These are phyloP conservation scores for Nothobranchius kuhntae DNA, from an alignment of 2,113 vertebrate genomes.

Conservation along the genomic window DNA sequence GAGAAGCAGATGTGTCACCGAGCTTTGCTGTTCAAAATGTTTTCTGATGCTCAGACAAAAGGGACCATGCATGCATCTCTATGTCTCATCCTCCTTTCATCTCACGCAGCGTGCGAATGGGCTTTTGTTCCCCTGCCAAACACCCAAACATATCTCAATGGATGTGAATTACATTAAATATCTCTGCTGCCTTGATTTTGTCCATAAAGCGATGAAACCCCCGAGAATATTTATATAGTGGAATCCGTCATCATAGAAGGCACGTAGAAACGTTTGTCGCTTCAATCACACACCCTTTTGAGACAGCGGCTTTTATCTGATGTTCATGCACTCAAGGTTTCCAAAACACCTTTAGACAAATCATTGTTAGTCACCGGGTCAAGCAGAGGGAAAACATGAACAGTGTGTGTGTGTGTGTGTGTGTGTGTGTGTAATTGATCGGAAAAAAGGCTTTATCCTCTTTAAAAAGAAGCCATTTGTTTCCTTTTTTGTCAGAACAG, in stretches of 20 bases:
- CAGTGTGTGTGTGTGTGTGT: conserved; percentile 15
- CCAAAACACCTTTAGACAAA: conserved; percentile 26
- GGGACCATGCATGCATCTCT: conserved; percentile 40
- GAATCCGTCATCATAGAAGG: conserved; percentile 6
- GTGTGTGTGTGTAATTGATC: conserved; percentile 38
- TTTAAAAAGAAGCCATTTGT: conserved; percentile 29
- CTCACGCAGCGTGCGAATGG: conserved; percentile 30
- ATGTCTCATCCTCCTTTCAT: conserved; percentile 62
- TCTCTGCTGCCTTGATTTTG: conserved; percentile 24
- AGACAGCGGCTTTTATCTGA: conserved; percentile 16
- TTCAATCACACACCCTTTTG: not conserved
- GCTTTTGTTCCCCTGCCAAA: conserved; percentile 51
- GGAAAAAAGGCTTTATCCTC: conserved; percentile 26
- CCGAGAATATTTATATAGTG: conserved; percentile 25
- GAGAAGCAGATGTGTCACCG: conserved; percentile 32
- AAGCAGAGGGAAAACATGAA: conserved; percentile 28
- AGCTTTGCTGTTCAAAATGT: conserved; percentile 45
- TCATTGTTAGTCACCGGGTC: conserved; percentile 9
- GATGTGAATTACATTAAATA: conserved; percentile 32
- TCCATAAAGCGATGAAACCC: conserved; percentile 5
- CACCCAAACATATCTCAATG: conserved; percentile 49
- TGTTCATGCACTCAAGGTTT: conserved; percentile 3
- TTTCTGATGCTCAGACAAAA: conserved; percentile 47
- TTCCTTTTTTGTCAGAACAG: conserved; percentile 24
- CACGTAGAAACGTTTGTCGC: not conserved